These are phyloP conservation scores for Spilosoma lubricipeda DNA, from an alignment of 2,888 invertebrate genomes.

Conservation along the genomic window DNA sequence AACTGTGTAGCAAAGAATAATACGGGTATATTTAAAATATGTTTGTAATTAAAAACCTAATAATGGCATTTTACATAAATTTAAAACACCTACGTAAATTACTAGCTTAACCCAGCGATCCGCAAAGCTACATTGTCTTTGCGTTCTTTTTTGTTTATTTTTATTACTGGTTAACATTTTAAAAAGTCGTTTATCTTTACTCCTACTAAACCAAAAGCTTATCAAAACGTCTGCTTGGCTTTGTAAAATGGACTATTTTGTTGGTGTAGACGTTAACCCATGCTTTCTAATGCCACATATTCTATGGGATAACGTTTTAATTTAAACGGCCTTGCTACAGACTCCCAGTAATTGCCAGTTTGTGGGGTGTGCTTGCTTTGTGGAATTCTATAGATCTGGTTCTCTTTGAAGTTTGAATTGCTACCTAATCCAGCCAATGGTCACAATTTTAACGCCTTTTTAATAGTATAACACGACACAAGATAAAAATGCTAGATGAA, in stretches of 20 bases:
- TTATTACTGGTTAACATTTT: not conserved
- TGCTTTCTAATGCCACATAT: slow-evolving; percentile 33
- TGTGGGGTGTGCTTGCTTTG: slow-evolving; percentile 40
- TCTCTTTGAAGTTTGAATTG: slow-evolving; percentile 23
- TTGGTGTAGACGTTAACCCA: slow-evolving; percentile 26
- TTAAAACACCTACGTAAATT: slow-evolving; percentile 3
- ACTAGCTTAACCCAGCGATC: not conserved
- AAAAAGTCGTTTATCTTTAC: not conserved
- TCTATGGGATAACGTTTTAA: slow-evolving; percentile 42
- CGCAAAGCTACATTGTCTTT: not conserved
- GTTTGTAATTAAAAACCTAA: not conserved
- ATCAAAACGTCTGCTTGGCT: not conserved
- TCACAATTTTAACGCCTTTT: not conserved
- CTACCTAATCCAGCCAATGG: slow-evolving; percentile 24
- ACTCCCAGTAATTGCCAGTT: slow-evolving; percentile 42
- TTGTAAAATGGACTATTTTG: not conserved
- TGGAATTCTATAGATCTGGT: slow-evolving; percentile 19
- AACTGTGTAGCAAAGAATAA: not conserved
- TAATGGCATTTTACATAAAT: not conserved
- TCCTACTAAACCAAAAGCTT: not conserved
- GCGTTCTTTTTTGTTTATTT: not conserved
- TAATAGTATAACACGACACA: not conserved
- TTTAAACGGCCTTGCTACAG: slow-evolving; percentile 42
- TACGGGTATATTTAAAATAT: not conserved
- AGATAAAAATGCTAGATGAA: not conserved